These are phyloP conservation scores for Desmodus rotundus DNA, from an alignment of 2,113 vertebrate species.

Conservation along the genomic window DNA sequence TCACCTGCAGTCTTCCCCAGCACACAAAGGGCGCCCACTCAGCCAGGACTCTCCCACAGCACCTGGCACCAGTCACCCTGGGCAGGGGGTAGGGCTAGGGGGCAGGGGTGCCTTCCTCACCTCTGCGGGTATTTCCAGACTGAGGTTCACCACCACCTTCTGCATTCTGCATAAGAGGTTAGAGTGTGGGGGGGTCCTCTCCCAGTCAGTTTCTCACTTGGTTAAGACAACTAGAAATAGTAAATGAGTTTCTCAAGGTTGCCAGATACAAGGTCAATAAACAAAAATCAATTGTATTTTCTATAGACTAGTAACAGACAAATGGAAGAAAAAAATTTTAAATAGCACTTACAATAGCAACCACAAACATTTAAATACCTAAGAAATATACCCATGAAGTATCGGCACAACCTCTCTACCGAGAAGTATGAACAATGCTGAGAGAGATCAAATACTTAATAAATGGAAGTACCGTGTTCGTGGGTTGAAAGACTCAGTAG, in stretches of 20 bases:
- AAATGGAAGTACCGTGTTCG: not conserved
- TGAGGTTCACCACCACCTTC: rapidly evolving
- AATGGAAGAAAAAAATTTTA: not conserved
- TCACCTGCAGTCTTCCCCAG: not conserved
- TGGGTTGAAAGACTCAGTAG: not conserved
- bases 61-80: not conserved
- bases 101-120: rapidly evolving
- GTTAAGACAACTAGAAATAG: not conserved
- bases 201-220: not conserved
- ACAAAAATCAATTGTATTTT: not conserved
- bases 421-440: not conserved
- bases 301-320: not conserved
- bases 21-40: not conserved
- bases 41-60: not conserved
- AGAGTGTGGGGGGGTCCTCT: not conserved
- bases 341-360: not conserved
- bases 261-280: not conserved
- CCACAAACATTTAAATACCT: not conserved
- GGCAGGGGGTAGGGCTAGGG: not conserved
- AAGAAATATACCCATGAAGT: not conserved
- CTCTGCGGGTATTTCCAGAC: not conserved
- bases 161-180: not conserved
- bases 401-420: not conserved
- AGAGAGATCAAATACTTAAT: not conserved
- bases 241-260: not conserved